phyloP scores from a whole-genome alignment of 2,113 vertebrate genomes.

The Eptesicus fuscus region DNA sequence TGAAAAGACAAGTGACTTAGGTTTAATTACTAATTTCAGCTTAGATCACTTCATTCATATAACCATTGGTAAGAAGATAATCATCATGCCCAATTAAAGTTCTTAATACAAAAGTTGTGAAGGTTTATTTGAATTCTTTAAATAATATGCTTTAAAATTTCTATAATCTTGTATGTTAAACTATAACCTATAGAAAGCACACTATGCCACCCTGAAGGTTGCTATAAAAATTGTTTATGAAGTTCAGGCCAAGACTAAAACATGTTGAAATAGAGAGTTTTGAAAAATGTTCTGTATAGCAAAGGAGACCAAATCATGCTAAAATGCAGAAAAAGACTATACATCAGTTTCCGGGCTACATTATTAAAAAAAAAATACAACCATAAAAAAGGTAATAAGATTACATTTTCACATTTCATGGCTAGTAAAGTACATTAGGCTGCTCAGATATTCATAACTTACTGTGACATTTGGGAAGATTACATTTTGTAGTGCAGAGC shows the following conservation, averaged over 20 bases:
- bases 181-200: slow-evolving; percentile 68
- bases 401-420: slow-evolving; percentile 88
- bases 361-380: slow-evolving; percentile 90
- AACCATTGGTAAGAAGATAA: slow-evolving; percentile 41
- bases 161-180: slow-evolving; percentile 78
- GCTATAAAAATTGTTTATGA: slow-evolving; percentile 88
- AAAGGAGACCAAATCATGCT: slow-evolving; percentile 86
- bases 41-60: slow-evolving; percentile 49
- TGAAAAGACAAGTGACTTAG: slow-evolving; percentile 51
- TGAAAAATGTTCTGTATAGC: slow-evolving; percentile 83
- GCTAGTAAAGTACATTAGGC: slow-evolving; percentile 88
- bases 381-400: slow-evolving; percentile 91
- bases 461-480: slow-evolving; percentile 88
- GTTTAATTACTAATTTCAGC: slow-evolving; percentile 40
- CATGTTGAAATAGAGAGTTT: slow-evolving; percentile 82
- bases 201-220: slow-evolving; percentile 82
- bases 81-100: slow-evolving; percentile 60
- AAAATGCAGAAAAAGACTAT: slow-evolving; percentile 86
- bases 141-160: slow-evolving; percentile 70
- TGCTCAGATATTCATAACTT: slow-evolving; percentile 91
- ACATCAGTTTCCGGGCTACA: slow-evolving; percentile 87
- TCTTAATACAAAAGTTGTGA: slow-evolving; percentile 68
- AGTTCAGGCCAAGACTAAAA: slow-evolving; percentile 81
- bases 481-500: slow-evolving; percentile 86
- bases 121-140: slow-evolving; percentile 70